Evolutionary conservation across 1,140 invertebrate species (phyloP), one percentile per base, ranked within the genome.

Genomic region (Sinella curviseta): DNA sequence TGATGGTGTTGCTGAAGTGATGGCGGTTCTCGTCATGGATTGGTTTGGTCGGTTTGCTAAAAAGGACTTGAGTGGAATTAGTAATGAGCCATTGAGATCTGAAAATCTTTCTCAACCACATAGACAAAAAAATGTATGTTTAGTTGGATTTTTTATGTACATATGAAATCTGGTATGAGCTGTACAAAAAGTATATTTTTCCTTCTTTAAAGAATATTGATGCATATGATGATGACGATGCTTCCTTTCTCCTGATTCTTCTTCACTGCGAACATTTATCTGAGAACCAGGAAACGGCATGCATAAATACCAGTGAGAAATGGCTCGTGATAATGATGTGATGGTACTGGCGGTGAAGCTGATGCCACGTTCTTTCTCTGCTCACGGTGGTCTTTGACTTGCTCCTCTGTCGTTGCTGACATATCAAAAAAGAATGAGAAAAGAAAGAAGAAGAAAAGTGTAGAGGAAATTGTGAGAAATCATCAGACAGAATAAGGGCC

Each of bases 71-170:
- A 70, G 65, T 70, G n/a, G 65, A 70, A 70, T 70, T 70, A 70
- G 65, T 70, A 70, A 70, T 70, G 65, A 70, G 24, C 65, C 65
- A 70, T 70, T 31, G 65, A 70, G 65, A 70, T 70, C 65, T 4
- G 31, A 70, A 33, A 31, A 31, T 70, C 65, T 70, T 70, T 70
- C 31, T 30, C 65, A 70, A 70, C 31, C 65, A 70, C 28, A 70
- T 24, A 33, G 39, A 48, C 39, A 31, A 70, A 70, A 33, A 70
- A 70, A 70, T 70, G 26, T 65, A 26, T 26, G 57, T 65, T 26
- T 65, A 20, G 39, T 8, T 48, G 39, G 39, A 48, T 48, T 12
- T 48, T 48, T 12, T 48, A 48, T 48, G 8, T 20, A 12, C 39
- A 12, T 48, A 20, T 20, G 20, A 48, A 48, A 48, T 48, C 39